Conservation (phyloP, 1,140 invertebrate genomes). For the Drosophila nasuta region DNA sequence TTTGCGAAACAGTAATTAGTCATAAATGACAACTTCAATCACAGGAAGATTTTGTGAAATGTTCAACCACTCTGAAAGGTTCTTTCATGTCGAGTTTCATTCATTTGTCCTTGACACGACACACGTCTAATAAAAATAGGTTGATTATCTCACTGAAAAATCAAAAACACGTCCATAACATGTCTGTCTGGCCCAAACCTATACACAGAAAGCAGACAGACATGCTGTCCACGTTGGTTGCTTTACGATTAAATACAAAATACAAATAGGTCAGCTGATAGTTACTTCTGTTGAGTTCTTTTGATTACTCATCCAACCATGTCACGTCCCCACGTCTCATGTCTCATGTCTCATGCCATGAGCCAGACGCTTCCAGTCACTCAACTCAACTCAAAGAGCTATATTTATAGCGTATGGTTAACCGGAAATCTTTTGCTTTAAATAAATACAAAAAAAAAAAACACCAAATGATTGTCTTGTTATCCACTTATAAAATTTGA, state of each 20-base stretch:
- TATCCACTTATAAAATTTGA: slow-evolving; percentile 22
- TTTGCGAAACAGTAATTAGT: background rate
- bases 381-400: background rate
- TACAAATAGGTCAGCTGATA: slow-evolving; percentile 11
- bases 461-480: slow-evolving; percentile 3
- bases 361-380: slow-evolving; percentile 1
- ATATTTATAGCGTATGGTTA: background rate
- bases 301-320: slow-evolving; percentile 15
- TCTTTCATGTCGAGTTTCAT: slow-evolving; percentile 10
- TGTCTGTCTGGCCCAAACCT: slow-evolving; percentile 10
- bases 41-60: background rate
- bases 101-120: slow-evolving; percentile 14
- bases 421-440: slow-evolving; percentile 15
- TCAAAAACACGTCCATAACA: slow-evolving; percentile 25
- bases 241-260: background rate
- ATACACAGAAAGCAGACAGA: background rate
- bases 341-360: too few relatives aligned
- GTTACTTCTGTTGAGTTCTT: background rate
- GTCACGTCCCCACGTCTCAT: too few relatives aligned
- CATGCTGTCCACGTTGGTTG: background rate
- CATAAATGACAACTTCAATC: background rate
- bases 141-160: slow-evolving; percentile 22
- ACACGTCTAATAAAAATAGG: background rate
- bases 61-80: background rate
- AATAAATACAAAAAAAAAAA: background rate